Percentiles rank a stretch among this genome's conserved stretches.
These are phyloP conservation scores for Sisyra nigra DNA, from an alignment of 2,888 invertebrate genomes.

Conservation along the genomic window DNA sequence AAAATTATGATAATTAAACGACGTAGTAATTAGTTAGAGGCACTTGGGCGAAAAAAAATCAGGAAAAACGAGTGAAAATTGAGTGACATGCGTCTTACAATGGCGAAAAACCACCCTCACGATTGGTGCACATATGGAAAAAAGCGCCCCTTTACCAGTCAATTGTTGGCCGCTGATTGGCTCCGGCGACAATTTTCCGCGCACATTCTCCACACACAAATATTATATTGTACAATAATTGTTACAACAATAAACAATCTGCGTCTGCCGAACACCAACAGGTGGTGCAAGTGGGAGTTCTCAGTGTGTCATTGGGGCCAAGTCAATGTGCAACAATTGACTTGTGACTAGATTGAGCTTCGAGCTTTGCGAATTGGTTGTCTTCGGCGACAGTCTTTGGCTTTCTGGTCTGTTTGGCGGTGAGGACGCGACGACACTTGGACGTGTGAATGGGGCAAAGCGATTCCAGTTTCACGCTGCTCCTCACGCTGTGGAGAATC, in stretches of 20 bases:
- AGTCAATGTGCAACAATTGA: background rate
- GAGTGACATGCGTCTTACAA: too few relatives aligned
- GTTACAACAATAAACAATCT: background rate
- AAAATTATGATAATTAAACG: too few relatives aligned
- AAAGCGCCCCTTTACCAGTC: too few relatives aligned
- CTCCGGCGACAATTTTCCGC: background rate
- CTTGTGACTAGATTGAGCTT: background rate
- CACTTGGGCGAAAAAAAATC: too few relatives aligned
- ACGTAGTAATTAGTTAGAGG: too few relatives aligned
- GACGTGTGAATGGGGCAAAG: constrained; percentile 30
- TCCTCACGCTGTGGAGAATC: constrained; percentile 34
- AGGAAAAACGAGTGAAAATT: too few relatives aligned
- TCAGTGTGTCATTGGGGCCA: background rate
- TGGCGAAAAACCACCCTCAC: too few relatives aligned
- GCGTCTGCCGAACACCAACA: background rate
- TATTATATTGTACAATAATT: background rate
- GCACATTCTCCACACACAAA: constrained; percentile 7
- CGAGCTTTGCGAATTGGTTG: background rate
- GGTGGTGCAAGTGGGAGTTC: background rate
- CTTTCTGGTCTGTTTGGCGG: constrained; percentile 3
- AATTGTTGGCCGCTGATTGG: too few relatives aligned
- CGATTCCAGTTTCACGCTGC: constrained; percentile 35
- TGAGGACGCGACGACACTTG: constrained; percentile 7
- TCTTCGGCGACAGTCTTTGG: background rate
- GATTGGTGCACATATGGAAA: too few relatives aligned